These are phyloP conservation scores for Acanthacorydalis orientalis DNA, from an alignment of 2,888 invertebrate genomes.

Conservation along the genomic window DNA sequence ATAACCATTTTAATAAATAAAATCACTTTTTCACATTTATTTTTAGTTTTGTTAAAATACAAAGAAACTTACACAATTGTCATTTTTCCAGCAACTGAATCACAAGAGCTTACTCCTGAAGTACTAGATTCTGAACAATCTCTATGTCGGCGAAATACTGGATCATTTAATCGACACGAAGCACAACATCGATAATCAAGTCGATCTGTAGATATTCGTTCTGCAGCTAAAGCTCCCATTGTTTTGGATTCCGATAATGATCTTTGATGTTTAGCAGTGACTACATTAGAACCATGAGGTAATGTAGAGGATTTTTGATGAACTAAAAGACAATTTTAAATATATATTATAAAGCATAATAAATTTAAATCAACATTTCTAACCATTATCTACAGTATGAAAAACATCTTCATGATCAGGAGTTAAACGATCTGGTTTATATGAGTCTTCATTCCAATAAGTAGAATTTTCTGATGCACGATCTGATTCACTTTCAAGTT, in stretches of 20 bases:
- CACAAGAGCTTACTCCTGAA: constrained; percentile 68
- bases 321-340: background rate
- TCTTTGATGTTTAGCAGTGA: constrained; percentile 36
- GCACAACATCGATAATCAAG: background rate
- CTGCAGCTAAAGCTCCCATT: constrained; percentile 32
- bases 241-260: constrained; percentile 54
- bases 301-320: constrained; percentile 27
- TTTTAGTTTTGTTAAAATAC: background rate
- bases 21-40: background rate
- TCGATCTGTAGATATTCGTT: background rate
- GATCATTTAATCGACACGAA: background rate
- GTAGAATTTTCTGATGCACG: constrained; percentile 5
- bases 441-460: constrained; percentile 4
- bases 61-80: constrained; percentile 32
- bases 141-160: constrained; percentile 30
- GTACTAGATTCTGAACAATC: constrained; percentile 61
- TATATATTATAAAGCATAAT: no score
- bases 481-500: constrained; percentile 5
- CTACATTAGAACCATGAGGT: constrained; percentile 33
- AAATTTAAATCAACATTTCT: no score
- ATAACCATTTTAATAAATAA: constrained; percentile 6
- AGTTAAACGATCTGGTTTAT: background rate
- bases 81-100: constrained; percentile 48
- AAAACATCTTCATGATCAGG: background rate
- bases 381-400: background rate